phyloP scores from a whole-genome alignment of 2,888 invertebrate species.

The Xanthia icteritia region DNA sequence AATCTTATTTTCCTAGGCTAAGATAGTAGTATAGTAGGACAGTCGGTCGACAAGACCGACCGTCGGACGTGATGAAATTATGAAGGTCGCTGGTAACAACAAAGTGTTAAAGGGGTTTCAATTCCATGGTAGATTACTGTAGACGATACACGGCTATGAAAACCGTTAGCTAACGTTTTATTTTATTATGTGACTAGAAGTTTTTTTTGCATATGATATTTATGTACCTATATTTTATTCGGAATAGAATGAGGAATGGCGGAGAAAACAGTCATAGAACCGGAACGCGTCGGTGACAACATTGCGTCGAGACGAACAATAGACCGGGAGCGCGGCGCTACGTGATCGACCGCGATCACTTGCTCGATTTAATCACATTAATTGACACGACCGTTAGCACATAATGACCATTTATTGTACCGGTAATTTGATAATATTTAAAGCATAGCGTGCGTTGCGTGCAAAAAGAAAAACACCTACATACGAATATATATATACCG shows the following conservation, averaged over 20 bases:
- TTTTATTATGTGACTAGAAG: conserved; percentile 48
- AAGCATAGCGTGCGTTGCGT: conserved; percentile 77
- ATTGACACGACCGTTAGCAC: conserved; percentile 88
- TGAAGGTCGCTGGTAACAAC: conserved; percentile 55
- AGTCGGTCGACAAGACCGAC: conserved; percentile 53
- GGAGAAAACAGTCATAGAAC: conserved; percentile 45
- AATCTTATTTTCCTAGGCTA: conserved; percentile 37
- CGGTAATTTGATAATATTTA: conserved; percentile 88
- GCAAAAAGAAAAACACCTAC: conserved; percentile 75
- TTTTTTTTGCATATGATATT: conserved; percentile 53
- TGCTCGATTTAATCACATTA: conserved; percentile 87
- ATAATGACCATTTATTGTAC: conserved; percentile 87
- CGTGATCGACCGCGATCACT: conserved; percentile 85
- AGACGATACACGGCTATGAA: conserved; percentile 51
- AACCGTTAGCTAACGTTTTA: conserved; percentile 58
- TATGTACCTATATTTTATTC: conserved; percentile 43
- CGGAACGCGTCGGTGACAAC: conserved; percentile 56
- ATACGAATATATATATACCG: conserved; percentile 40
- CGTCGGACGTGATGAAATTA: conserved; percentile 61
- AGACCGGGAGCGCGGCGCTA: conserved; percentile 71
- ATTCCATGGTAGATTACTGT: conserved; percentile 56
- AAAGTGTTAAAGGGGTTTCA: conserved; percentile 57
- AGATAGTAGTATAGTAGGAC: conserved; percentile 59
- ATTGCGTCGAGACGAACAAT: conserved; percentile 75
- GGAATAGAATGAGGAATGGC: conserved; percentile 39